These are phyloP conservation scores for Anabacerthia variegaticeps DNA, from an alignment of 2,797 vertebrate genomes.

Conservation along the genomic window DNA sequence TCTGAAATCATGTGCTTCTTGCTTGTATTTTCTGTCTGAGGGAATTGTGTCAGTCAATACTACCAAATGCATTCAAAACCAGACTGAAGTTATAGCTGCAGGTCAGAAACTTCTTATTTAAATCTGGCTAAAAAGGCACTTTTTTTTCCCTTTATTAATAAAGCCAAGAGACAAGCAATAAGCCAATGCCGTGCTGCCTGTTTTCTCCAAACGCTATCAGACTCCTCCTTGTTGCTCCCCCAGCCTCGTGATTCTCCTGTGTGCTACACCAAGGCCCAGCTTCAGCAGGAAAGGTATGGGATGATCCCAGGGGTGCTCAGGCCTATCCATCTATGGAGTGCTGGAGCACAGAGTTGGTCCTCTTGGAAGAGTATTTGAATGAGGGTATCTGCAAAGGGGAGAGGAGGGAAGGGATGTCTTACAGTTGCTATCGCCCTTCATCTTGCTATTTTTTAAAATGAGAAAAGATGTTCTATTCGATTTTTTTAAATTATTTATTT, in stretches of 20 bases:
- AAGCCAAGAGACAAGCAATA: not conserved
- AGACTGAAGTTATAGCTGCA: constrained; percentile 2
- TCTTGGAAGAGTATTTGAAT: not conserved
- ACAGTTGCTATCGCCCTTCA: not conserved
- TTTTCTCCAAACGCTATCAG: not conserved
- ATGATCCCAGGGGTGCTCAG: fast-evolving
- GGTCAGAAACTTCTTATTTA: not conserved
- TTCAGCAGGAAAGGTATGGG: not conserved
- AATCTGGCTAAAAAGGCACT: not conserved
- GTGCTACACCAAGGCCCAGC: not conserved
- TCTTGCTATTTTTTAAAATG: not conserved
- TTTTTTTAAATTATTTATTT: not conserved
- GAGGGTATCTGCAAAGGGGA: not conserved
- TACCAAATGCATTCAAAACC: not conserved
- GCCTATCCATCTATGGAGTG: fast-evolving
- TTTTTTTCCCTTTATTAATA: not conserved
- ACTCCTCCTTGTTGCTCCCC: not conserved
- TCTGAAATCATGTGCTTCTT: constrained; percentile 25
- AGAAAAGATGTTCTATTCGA: not conserved
- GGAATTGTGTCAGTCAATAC: not conserved
- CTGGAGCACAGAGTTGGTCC: no score
- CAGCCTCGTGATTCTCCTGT: not conserved
- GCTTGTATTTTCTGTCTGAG: not conserved
- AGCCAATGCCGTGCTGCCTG: not conserved
- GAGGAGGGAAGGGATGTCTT: not conserved